A percentile compares a stretch with the other conserved stretches of the same genome.
Conservation (phyloP, 2,797 vertebrate genomes). For the Pipistrellus kuhlii region DNA sequence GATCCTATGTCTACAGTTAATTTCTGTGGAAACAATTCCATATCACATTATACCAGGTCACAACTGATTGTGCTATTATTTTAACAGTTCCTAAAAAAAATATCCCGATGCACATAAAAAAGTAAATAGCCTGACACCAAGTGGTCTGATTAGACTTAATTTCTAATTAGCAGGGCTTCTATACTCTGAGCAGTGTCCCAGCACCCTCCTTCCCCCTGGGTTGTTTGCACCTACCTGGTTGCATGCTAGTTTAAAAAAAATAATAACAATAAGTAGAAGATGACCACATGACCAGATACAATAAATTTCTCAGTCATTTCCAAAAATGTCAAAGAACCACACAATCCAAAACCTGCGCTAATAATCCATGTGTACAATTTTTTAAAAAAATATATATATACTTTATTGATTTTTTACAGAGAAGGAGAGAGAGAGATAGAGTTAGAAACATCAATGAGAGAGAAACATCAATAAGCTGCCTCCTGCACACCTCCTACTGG, state of each 20-base stretch:
- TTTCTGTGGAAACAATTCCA: slow-evolving; percentile 9
- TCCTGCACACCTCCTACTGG: too few relatives aligned
- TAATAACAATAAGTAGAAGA: background rate
- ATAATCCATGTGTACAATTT: background rate
- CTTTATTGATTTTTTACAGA: too few relatives aligned
- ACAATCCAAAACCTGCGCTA: background rate
- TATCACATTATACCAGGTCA: background rate
- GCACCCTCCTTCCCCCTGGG: background rate
- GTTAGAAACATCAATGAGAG: too few relatives aligned
- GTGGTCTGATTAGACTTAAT: background rate
- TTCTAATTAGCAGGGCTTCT: background rate
- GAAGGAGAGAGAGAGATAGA: too few relatives aligned
- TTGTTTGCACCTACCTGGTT: background rate
- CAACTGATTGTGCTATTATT: background rate
- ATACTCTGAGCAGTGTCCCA: background rate
- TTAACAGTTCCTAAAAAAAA: slow-evolving; percentile 26
- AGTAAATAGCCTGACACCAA: background rate
- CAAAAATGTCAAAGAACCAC: background rate
- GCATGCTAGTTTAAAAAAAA: background rate
- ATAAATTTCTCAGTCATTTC: background rate
- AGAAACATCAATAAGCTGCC: too few relatives aligned
- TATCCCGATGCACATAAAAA: background rate
- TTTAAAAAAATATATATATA: background rate
- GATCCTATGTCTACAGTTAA: background rate
- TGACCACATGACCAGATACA: background rate